Evolutionary conservation across 1,140 invertebrate genomes (phyloP), one percentile per base, ranked within the genome.

Genomic region (Pseudomyrmex flavicornis): DNA sequence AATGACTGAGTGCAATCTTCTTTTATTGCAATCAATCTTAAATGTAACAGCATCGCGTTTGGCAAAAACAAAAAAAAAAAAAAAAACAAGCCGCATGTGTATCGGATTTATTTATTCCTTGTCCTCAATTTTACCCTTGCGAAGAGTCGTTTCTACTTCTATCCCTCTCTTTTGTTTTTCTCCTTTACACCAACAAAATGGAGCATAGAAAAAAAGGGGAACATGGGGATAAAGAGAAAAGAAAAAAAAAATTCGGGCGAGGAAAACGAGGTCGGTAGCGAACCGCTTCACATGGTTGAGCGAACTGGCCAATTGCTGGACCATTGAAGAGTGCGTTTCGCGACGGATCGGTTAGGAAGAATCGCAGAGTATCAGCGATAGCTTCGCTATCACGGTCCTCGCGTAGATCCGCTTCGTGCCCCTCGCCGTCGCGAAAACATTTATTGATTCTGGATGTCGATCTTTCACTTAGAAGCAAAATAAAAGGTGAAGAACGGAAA

Each of bases 301-400:
- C 92, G 91, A 93, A 93, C 92, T 94, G 93, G 93, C 93, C 93
- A 94, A 93, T 93, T 92, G 92, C 90, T 91, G 86, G 91, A 92
- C 91, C 93, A 93, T 90, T 90, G 85, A 91, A 92, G 92, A 89
- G 74, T 87, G 89, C 90, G 87, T 89, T 73, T 92, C 90, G 88
- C 91, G 85, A 79, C 82, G 91, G 90, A 93, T 93, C 89, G 88
- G 79, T 87, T 91, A 90, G 88, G 79, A 87, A 90, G 86, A 91
- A 88, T 90, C 90, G 91, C 91, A 76, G 5, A 35, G 50, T 89
- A 85, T 90, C 85, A 91, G 88, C 90, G 86, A 87, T 88, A 79
- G 82, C 85, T 91, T 89, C 85, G 88, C 86, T 91, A 76, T 88
- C 66, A 86, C 89, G 86, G 83, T 91, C 89, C 87, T 77, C 85